Percentiles rank a stretch among this genome's conserved stretches.
phyloP scores from a whole-genome alignment of 2,113 vertebrate species.

The Equus przewalskii region DNA sequence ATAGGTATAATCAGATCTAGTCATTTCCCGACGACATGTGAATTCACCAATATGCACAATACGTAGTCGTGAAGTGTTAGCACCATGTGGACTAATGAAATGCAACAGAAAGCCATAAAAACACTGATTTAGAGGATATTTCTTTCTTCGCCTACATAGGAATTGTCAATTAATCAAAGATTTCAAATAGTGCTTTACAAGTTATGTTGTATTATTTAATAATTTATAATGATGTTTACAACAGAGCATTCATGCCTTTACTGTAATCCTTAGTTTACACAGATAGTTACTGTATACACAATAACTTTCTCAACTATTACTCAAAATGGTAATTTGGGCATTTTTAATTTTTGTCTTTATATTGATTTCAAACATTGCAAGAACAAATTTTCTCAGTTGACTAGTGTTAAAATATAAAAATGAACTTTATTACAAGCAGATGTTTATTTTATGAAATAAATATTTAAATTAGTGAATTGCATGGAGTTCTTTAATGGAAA shows the following conservation, averaged over 20 bases:
- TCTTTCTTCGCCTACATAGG: neutral
- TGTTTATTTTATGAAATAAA: conserved; percentile 49
- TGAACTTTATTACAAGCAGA: conserved; percentile 58
- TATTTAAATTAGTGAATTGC: conserved; percentile 63
- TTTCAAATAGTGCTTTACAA: neutral
- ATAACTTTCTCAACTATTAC: neutral
- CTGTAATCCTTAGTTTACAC: neutral
- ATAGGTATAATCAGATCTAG: neutral
- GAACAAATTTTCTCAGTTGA: neutral
- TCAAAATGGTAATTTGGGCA: neutral
- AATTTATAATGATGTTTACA: neutral
- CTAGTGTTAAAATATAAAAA: conserved; percentile 50
- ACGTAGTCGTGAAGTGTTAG: neutral
- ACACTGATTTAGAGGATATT: neutral
- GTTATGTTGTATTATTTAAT: neutral
- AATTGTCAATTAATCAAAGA: neutral
- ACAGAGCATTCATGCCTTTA: neutral
- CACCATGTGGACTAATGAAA: neutral
- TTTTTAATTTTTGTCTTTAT: neutral
- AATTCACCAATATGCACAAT: neutral
- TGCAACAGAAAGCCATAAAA: neutral
- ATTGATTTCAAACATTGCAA: conserved; percentile 12
- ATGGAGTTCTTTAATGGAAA: conserved; percentile 58
- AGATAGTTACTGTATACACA: neutral
- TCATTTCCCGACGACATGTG: neutral